A percentile compares a stretch with the other conserved stretches of the same genome.
These are phyloP conservation scores for Notarius quadriscutis DNA, from an alignment of 2,113 vertebrate genomes.

Conservation along the genomic window DNA sequence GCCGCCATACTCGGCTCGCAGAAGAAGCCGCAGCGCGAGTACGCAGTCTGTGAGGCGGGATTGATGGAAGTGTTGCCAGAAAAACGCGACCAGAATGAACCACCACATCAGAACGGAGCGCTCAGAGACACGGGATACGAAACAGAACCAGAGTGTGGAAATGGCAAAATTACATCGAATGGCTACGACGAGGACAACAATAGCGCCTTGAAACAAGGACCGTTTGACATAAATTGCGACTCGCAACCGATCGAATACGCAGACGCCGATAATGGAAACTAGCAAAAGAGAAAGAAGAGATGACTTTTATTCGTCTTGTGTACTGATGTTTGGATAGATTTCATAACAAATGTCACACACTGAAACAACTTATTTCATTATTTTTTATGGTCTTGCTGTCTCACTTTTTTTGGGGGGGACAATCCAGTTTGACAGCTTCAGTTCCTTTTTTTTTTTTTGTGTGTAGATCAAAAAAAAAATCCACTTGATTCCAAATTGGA, in stretches of 20 bases:
- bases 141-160: constrained; percentile 86
- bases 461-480: constrained; percentile 64
- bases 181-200: constrained; percentile 63
- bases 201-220: constrained; percentile 72
- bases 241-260: constrained; percentile 84
- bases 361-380: background rate
- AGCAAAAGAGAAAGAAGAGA: background rate
- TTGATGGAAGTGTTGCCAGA: constrained; percentile 82
- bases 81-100: constrained; percentile 73
- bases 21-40: constrained; percentile 80
- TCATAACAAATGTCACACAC: background rate
- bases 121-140: constrained; percentile 90
- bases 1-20: constrained; percentile 79
- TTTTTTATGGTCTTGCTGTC: background rate
- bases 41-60: constrained; percentile 84
- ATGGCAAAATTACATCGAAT: constrained; percentile 76
- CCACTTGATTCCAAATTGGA: constrained; percentile 94
- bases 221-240: constrained; percentile 89
- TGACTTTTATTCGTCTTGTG: background rate
- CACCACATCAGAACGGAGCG: constrained; percentile 73
- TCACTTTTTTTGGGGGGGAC: background rate
- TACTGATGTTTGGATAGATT: background rate
- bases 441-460: background rate
- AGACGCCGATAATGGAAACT: constrained; percentile 76
- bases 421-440: background rate